Percentiles rank a stretch among this genome's conserved stretches.
Evolutionary conservation across 2,888 invertebrate species (phyloP).

Genomic region (Argyra leucocephala): DNA sequence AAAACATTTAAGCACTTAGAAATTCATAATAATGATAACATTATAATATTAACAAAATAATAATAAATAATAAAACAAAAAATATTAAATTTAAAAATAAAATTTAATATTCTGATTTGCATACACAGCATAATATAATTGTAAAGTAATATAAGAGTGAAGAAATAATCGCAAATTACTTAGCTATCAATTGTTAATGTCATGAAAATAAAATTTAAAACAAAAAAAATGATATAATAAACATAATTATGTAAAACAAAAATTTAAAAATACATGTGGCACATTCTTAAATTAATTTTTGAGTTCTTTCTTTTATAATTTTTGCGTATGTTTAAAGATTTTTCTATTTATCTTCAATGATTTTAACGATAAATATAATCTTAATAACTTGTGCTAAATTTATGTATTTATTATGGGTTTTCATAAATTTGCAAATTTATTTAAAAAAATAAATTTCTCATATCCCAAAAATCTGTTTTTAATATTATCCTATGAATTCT

Average conservation of each 20-base stretch:
- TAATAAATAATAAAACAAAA: background rate
- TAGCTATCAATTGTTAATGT: conserved; percentile 6
- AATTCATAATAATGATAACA: conserved; percentile 4
- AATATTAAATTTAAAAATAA: conserved; percentile 1
- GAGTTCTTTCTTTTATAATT: too few species aligned
- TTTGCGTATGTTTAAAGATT: too few species aligned
- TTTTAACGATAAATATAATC: too few species aligned
- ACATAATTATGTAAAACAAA: conserved; percentile 6
- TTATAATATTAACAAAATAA: background rate
- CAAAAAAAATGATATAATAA: background rate
- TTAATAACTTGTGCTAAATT: too few species aligned
- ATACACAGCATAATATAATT: conserved; percentile 6
- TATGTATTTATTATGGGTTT: too few species aligned
- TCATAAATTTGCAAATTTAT: too few species aligned
- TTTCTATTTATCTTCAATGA: too few species aligned
- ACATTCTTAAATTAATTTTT: conserved; percentile 6
- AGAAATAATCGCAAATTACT: conserved; percentile 6
- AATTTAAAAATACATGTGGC: conserved; percentile 3
- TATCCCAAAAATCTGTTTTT: too few species aligned
- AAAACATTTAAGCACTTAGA: conserved; percentile 6
- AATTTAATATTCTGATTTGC: conserved; percentile 6
- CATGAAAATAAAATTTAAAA: conserved; percentile 1
- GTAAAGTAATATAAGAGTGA: conserved; percentile 6
- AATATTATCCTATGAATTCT: too few species aligned
- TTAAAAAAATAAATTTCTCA: too few species aligned